A percentile compares a stretch with the other conserved stretches of the same genome.
phyloP scores from a whole-genome alignment of 2,797 vertebrate genomes.

The Acanthis flammea region DNA sequence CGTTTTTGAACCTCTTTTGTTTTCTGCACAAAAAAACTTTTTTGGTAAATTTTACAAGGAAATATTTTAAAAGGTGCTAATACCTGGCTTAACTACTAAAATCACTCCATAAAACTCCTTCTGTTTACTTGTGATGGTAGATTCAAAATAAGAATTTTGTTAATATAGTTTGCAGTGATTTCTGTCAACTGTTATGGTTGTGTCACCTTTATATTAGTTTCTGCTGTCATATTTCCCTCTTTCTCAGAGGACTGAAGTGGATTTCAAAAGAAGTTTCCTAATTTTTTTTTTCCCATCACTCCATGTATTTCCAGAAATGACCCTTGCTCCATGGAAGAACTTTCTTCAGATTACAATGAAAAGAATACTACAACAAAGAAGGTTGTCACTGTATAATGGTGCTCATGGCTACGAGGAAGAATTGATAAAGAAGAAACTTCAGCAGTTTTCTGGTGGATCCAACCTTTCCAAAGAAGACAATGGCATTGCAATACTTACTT shows the following conservation, averaged over 20 bases:
- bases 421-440: conserved; percentile 81
- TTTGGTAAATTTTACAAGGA: background rate
- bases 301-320: conserved; percentile 72
- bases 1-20: background rate
- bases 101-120: background rate
- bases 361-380: conserved; percentile 68
- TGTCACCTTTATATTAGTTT: background rate
- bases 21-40: background rate
- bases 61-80: background rate
- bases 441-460: conserved; percentile 85
- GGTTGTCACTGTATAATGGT: conserved; percentile 72
- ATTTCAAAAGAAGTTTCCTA: background rate
- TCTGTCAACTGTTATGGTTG: background rate
- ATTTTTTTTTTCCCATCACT: background rate
- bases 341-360: conserved; percentile 21
- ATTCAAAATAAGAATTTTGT: background rate
- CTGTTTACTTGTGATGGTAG: background rate
- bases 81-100: background rate
- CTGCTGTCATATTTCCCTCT: background rate
- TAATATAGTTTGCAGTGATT: background rate
- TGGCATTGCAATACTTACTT: conserved; percentile 87
- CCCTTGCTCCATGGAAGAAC: conserved; percentile 57
- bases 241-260: background rate
- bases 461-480: conserved; percentile 82
- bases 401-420: conserved; percentile 78